phyloP scores from a whole-genome alignment of 2,113 vertebrate genomes.

The Albula goreensis region DNA sequence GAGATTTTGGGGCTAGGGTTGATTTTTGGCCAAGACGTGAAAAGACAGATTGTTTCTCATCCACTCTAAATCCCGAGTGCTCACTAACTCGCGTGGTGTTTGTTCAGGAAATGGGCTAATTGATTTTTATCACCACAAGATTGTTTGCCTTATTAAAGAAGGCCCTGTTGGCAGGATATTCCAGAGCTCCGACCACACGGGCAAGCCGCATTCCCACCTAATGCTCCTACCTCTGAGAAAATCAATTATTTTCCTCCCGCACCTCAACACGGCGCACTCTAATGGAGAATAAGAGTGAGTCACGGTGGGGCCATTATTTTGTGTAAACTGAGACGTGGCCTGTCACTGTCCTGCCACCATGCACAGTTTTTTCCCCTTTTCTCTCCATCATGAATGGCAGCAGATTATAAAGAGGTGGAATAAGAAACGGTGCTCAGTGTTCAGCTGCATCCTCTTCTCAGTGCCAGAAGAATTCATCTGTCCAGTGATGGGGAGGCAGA shows the following conservation, averaged over 20 bases:
- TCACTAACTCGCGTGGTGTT: not conserved
- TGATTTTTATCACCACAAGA: constrained; percentile 32
- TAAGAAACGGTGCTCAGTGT: not conserved
- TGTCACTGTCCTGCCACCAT: constrained; percentile 74
- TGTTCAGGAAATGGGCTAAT: constrained; percentile 30
- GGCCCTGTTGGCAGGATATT: not conserved
- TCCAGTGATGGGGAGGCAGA: no score
- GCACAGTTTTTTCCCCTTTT: constrained; percentile 75
- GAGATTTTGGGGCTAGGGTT: no score
- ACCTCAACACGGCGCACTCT: constrained; percentile 73
- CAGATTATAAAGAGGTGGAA: no score
- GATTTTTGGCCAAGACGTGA: no score
- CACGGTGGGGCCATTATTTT: constrained; percentile 78
- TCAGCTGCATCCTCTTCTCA: not conserved
- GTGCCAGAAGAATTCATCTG: no score
- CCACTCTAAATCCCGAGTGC: constrained; percentile 21
- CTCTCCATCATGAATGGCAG: no score
- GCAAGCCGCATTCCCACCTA: not conserved
- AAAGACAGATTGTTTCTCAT: not conserved
- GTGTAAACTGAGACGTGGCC: constrained; percentile 86
- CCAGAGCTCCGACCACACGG: no score
- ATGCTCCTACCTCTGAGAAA: constrained; percentile 70
- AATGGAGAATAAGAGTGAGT: constrained; percentile 85
- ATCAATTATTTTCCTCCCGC: constrained; percentile 81
- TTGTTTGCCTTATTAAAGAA: constrained; percentile 30